Percentiles rank a stretch among this genome's conserved stretches.
Conservation (phyloP, 2,888 invertebrate species). For the Aromia moschata region DNA sequence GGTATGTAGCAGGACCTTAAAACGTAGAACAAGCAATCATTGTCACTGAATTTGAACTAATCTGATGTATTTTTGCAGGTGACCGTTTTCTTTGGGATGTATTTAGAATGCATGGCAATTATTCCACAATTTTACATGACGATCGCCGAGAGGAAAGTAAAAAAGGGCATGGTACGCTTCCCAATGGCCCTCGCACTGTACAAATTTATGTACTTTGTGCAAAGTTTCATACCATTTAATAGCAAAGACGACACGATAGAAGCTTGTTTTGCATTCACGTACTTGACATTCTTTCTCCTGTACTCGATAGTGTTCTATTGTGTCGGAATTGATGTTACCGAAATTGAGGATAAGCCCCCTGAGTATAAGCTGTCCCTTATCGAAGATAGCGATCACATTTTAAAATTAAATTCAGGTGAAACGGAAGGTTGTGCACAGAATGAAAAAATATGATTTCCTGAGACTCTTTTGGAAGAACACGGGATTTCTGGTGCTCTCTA, state of each 20-base stretch:
- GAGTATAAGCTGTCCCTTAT: background rate
- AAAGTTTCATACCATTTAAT: conserved; percentile 31
- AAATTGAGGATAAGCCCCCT: too few species aligned
- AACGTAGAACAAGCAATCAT: background rate
- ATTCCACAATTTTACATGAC: conserved; percentile 35
- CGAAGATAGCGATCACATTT: too few species aligned
- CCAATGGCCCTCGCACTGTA: conserved; percentile 20
- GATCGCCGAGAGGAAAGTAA: background rate
- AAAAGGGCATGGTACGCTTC: conserved; percentile 12
- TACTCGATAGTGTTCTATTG: background rate
- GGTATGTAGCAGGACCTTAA: too few species aligned
- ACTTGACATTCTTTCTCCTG: conserved; percentile 1
- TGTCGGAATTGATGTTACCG: background rate
- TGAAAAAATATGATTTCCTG: too few species aligned
- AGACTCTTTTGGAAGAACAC: too few species aligned
- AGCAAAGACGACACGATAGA: background rate
- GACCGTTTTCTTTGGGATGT: conserved; percentile 30
- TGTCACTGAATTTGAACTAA: background rate
- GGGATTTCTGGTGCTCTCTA: too few species aligned
- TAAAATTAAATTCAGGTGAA: too few species aligned
- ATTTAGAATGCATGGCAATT: conserved; percentile 33
- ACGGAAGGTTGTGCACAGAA: too few species aligned
- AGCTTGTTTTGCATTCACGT: conserved; percentile 13
- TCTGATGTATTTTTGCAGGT: conserved; percentile 24
- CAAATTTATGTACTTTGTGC: conserved; percentile 19